phyloP scores from a whole-genome alignment of 2,888 invertebrate genomes.

The Reticulitermes lucifugus region DNA sequence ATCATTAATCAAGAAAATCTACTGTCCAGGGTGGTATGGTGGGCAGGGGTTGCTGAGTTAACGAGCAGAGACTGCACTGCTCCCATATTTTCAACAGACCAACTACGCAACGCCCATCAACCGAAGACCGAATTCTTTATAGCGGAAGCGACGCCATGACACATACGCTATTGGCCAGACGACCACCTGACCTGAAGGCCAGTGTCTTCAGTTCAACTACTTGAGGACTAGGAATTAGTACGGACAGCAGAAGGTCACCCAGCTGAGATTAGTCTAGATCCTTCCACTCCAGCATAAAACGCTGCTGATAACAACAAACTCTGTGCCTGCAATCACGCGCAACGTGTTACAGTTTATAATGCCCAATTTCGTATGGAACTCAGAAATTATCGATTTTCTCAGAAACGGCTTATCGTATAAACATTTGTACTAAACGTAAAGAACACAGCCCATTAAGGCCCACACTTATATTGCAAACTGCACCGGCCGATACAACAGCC shows the following conservation, averaged over 20 bases:
- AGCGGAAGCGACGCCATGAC: slow-evolving; percentile 29
- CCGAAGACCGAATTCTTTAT: neutral
- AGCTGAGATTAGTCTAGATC: neutral
- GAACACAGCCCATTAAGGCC: too few species aligned
- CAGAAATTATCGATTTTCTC: too few species aligned
- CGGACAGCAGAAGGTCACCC: neutral
- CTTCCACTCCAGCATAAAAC: neutral
- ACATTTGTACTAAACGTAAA: too few species aligned
- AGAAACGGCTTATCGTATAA: too few species aligned
- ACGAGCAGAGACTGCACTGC: neutral
- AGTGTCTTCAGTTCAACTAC: neutral
- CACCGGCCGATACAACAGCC: too few species aligned
- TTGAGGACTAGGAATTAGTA: neutral
- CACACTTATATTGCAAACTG: too few species aligned
- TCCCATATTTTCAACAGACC: slow-evolving; percentile 7
- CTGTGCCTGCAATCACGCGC: neutral
- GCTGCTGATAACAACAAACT: neutral
- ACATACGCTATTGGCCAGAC: slow-evolving; percentile 17
- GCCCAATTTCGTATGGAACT: too few species aligned
- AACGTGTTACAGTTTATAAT: too few species aligned
- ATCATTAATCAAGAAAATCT: neutral
- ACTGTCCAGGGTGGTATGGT: neutral
- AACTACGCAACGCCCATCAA: slow-evolving; percentile 8
- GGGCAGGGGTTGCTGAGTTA: neutral
- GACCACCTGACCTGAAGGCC: slow-evolving; percentile 24